Evolutionary conservation across 2,113 vertebrate genomes (phyloP).

Genomic region (Bos javanicus): DNA sequence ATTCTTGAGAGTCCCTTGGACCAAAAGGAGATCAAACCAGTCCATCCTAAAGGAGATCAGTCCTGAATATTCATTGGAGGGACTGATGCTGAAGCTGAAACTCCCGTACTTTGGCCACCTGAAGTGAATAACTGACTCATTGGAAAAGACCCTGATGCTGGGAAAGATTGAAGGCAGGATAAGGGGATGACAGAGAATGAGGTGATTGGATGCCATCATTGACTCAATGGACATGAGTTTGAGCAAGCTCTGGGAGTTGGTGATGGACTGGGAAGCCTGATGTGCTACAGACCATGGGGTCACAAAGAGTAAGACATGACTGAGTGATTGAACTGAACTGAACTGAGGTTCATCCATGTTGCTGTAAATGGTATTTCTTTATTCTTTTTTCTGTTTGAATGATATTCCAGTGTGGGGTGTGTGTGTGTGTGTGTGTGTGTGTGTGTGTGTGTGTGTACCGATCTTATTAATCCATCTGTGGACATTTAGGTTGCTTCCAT

Average conservation of each 20-base stretch:
- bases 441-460: neutral
- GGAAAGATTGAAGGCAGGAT: neutral
- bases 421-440: too few relatives aligned
- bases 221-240: neutral
- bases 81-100: neutral
- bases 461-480: neutral
- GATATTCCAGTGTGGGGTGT: neutral
- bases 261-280: neutral
- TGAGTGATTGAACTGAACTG: too few relatives aligned
- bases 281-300: neutral
- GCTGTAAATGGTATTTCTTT: neutral
- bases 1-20: neutral
- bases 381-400: neutral
- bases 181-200: neutral
- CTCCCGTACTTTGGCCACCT: neutral
- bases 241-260: neutral
- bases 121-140: neutral
- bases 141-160: neutral
- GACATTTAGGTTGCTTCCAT: neutral
- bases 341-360: too few relatives aligned
- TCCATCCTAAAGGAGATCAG: neutral
- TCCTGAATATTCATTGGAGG: neutral
- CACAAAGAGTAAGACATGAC: too few relatives aligned
- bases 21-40: neutral
- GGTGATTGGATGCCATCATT: neutral